Conservation (phyloP, 2,888 invertebrate genomes). For the Euplagia quadripunctaria region DNA sequence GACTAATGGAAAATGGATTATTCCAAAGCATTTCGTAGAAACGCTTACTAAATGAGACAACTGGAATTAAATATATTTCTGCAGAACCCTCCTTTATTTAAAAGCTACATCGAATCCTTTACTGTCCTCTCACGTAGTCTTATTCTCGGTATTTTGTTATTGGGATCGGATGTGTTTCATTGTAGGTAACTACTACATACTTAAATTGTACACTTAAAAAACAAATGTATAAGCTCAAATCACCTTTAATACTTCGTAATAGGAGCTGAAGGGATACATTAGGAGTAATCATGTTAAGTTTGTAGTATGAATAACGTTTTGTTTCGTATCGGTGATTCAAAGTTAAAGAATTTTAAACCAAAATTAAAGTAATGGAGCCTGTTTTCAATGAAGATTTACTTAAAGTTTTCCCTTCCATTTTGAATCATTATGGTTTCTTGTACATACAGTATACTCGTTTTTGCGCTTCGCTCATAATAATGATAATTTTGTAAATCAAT, state of each 20-base stretch:
- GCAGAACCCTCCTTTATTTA: constrained; percentile 7
- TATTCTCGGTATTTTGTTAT: constrained; percentile 35
- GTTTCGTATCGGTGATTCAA: constrained; percentile 44
- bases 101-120: constrained; percentile 23
- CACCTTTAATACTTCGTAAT: neutral
- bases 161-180: constrained; percentile 43
- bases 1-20: too few species aligned
- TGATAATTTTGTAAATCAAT: too few species aligned
- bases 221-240: constrained; percentile 14
- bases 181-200: constrained; percentile 31
- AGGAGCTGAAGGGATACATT: constrained; percentile 8
- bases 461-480: too few species aligned
- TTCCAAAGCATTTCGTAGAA: neutral
- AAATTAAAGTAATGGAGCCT: neutral
- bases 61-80: neutral
- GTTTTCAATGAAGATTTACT: neutral
- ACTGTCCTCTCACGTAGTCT: constrained; percentile 44
- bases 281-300: constrained; percentile 2
- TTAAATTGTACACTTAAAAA: constrained; percentile 7
- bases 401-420: neutral
- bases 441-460: too few species aligned
- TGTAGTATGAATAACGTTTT: constrained; percentile 17
- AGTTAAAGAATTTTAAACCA: constrained; percentile 33
- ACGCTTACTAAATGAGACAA: neutral
- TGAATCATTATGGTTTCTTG: neutral